These are phyloP conservation scores for Lagenorhynchus albirostris DNA, from an alignment of 2,113 vertebrate genomes.

Conservation along the genomic window DNA sequence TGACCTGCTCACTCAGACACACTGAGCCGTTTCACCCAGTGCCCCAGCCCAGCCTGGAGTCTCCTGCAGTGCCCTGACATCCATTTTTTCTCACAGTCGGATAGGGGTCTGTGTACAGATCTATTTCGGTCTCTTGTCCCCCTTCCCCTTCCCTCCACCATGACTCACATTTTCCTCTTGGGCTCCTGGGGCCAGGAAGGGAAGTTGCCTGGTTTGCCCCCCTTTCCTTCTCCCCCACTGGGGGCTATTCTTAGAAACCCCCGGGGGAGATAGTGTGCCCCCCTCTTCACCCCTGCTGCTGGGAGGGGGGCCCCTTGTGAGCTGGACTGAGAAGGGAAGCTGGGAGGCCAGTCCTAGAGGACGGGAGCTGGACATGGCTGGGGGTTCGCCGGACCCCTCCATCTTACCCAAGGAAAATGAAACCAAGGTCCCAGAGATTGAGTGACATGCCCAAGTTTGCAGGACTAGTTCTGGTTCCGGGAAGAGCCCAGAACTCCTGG, in stretches of 20 bases:
- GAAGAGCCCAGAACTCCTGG: slow-evolving; percentile 11
- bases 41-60: background rate
- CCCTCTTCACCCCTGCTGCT: slow-evolving; percentile 48
- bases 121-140: slow-evolving; percentile 72
- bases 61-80: background rate
- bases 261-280: slow-evolving; percentile 61
- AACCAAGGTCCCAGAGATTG: background rate
- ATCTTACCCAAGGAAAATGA: background rate
- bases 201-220: slow-evolving; percentile 69
- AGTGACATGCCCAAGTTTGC: background rate
- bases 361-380: background rate
- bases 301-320: background rate
- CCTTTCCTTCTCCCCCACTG: slow-evolving; percentile 64
- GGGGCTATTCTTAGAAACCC: slow-evolving; percentile 77
- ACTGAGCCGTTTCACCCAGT: background rate
- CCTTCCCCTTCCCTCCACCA: slow-evolving; percentile 70
- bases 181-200: slow-evolving; percentile 83
- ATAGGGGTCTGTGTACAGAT: slow-evolving; percentile 54
- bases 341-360: background rate
- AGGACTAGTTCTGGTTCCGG: slow-evolving; percentile 10
- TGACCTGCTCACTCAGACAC: background rate
- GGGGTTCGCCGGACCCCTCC: background rate
- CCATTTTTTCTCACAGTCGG: slow-evolving; percentile 62
- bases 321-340: slow-evolving; percentile 7
- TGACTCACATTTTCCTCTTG: slow-evolving; percentile 77